These are phyloP conservation scores for Epicampocera succincta DNA, from an alignment of 2,888 invertebrate genomes.

Conservation along the genomic window DNA sequence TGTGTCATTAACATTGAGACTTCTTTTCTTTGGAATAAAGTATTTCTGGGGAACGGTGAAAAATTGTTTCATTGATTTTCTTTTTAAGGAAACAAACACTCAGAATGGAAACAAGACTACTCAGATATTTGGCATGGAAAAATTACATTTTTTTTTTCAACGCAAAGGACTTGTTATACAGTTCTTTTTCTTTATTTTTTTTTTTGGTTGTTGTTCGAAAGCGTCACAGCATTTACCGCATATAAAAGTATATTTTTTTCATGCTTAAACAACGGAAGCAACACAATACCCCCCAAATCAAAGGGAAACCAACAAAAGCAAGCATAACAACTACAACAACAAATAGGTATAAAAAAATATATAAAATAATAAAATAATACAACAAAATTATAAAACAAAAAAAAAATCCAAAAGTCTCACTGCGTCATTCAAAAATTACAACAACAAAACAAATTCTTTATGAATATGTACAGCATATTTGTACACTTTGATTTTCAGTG, in stretches of 20 bases:
- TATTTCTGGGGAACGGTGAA: too few species aligned
- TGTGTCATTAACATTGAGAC: too few species aligned
- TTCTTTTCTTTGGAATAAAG: too few species aligned
- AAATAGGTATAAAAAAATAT: slow-evolving; percentile 8
- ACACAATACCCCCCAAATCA: slow-evolving; percentile 61
- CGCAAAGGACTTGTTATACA: slow-evolving; percentile 24
- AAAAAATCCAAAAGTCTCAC: slow-evolving; percentile 54
- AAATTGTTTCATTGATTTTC: too few species aligned
- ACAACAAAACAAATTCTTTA: slow-evolving; percentile 35
- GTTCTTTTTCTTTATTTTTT: neutral
- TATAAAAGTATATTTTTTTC: slow-evolving; percentile 45
- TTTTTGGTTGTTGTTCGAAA: too few species aligned
- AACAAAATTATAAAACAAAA: slow-evolving; percentile 15
- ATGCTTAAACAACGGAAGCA: slow-evolving; percentile 60
- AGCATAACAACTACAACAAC: neutral
- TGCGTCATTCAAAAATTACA: slow-evolving; percentile 49
- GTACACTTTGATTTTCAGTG: slow-evolving; percentile 47
- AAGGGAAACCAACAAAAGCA: slow-evolving; percentile 39
- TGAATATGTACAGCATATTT: slow-evolving; percentile 35
- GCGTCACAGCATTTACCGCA: slow-evolving; percentile 59
- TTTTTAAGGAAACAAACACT: too few species aligned
- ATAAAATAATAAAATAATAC: slow-evolving; percentile 35
- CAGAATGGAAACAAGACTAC: neutral
- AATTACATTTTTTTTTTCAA: neutral
- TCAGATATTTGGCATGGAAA: slow-evolving; percentile 1